These are phyloP conservation scores for Muricea muricata DNA, from an alignment of 92 coral and sea anemone species.

Conservation along the genomic window DNA sequence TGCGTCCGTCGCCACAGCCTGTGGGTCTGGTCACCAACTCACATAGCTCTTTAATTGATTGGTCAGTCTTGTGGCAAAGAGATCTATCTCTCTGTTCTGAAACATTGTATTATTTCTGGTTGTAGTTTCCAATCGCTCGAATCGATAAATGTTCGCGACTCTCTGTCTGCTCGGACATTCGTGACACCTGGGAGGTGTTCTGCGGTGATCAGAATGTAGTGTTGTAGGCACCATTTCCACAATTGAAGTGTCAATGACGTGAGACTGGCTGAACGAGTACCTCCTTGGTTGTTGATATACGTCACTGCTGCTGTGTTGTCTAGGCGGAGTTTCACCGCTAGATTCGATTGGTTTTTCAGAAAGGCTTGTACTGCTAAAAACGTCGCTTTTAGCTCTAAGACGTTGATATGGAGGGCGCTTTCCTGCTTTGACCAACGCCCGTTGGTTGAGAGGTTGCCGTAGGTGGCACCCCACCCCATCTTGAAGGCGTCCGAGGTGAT, in stretches of 20 bases:
- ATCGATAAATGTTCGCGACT: too few relatives aligned
- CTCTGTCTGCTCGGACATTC: too few relatives aligned
- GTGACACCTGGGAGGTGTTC: too few relatives aligned
- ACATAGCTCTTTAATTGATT: conserved; percentile 48
- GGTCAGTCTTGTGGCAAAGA: conserved; percentile 60
- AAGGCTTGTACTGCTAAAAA: too few relatives aligned
- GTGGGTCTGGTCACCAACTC: conserved; percentile 64
- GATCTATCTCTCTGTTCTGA: conserved; percentile 13
- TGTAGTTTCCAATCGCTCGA: too few relatives aligned
- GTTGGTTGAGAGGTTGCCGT: conserved; percentile 45
- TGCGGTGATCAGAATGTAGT: conserved; percentile 29
- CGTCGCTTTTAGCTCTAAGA: too few relatives aligned
- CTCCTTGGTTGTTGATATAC: too few relatives aligned
- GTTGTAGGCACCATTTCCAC: conserved; percentile 65
- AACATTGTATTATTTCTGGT: conserved; percentile 24
- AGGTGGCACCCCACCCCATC: conserved; percentile 64
- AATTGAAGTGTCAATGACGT: too few relatives aligned
- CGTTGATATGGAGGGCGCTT: too few relatives aligned
- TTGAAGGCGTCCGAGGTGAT: conserved; percentile 60
- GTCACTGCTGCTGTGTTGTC: conserved; percentile 71
- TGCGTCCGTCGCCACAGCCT: conserved; percentile 56
- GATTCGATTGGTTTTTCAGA: conserved; percentile 53
- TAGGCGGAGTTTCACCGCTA: conserved; percentile 37
- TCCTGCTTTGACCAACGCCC: conserved; percentile 61
- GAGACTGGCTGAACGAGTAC: conserved; percentile 44